Evolutionary conservation across 2,888 invertebrate genomes (phyloP), one percentile per base, ranked within the genome.

Genomic region (Halictus ligatus): DNA sequence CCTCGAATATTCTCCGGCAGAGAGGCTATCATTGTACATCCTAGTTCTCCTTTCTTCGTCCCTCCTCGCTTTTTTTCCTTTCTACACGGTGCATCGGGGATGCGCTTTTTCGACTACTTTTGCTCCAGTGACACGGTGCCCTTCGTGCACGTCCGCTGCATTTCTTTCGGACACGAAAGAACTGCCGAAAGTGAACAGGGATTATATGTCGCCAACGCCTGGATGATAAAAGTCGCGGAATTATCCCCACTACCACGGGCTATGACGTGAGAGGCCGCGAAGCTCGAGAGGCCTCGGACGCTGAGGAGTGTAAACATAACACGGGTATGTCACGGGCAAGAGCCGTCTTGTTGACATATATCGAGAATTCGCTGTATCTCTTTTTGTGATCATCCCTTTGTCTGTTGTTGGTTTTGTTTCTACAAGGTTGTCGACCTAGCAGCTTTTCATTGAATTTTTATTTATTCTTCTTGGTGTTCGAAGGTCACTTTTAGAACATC

Each of bases 21-120:
- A 82, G 76, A 46, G 79, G 64, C 78, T 60, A 25, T n/a, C 60
- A 13, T 77, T 74, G 46, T 29, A 25, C n/a, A 21, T 72, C 54
- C 72, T 35, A 58, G 54, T 25, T 25, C 60, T 60, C 60, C 13
- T 60, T 40, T 69, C 60, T 58, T 60, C 43, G 67, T 78, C 81
- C 72, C 78, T 73, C 35, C 46, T 40, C 50, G 46, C n/a, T 35
- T 78, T 29, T 29, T 29, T 54, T 74, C 64, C 5, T 73, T 75
- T 73, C 25, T 77, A 40, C 46, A 1, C 64, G 67, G 58, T 46
- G 80, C 80, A 46, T 75, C 77, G 25, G 77, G 40, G 78, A 89
- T 89, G 89, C 86, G 81, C 90, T 86, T 89, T 86, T 82, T 50
- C 12, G 48, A 43, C n/a, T 60, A 50, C 48, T 54, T 69, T 80